Evolutionary conservation across 2,888 invertebrate genomes (phyloP).

Genomic region (Dilophus febrilis): DNA sequence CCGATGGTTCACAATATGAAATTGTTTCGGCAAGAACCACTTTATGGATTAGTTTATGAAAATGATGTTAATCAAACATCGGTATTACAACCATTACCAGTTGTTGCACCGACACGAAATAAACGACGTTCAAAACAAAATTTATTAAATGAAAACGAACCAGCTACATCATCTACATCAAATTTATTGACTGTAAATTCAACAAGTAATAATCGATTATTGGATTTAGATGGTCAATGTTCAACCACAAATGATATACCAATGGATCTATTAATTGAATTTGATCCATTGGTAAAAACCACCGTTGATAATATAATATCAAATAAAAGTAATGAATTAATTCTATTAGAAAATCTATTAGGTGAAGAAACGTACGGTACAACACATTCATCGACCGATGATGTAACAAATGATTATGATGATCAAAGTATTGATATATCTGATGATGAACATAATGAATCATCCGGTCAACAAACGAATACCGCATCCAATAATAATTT

Average conservation of each 20-base stretch:
- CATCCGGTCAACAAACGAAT: too few relatives aligned
- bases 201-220: too few relatives aligned
- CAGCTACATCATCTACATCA: too few relatives aligned
- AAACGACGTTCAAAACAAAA: neutral
- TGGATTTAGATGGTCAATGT: too few relatives aligned
- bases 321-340: conserved; percentile 39
- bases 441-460: conserved; percentile 15
- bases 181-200: too few relatives aligned
- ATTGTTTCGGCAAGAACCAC: conserved; percentile 18
- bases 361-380: conserved; percentile 51
- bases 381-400: conserved; percentile 32
- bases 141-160: too few relatives aligned
- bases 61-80: conserved; percentile 14
- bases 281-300: conserved; percentile 40
- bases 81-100: neutral
- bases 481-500: neutral
- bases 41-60: conserved; percentile 26
- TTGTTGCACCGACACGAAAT: neutral
- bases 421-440: conserved; percentile 34
- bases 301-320: conserved; percentile 16
- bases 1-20: too few relatives aligned
- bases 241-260: conserved; percentile 3
- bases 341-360: conserved; percentile 46
- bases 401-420: conserved; percentile 21
- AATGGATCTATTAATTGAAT: conserved; percentile 49